These are phyloP conservation scores for Cydia splendana DNA, from an alignment of 1,140 invertebrate species.

Conservation along the genomic window DNA sequence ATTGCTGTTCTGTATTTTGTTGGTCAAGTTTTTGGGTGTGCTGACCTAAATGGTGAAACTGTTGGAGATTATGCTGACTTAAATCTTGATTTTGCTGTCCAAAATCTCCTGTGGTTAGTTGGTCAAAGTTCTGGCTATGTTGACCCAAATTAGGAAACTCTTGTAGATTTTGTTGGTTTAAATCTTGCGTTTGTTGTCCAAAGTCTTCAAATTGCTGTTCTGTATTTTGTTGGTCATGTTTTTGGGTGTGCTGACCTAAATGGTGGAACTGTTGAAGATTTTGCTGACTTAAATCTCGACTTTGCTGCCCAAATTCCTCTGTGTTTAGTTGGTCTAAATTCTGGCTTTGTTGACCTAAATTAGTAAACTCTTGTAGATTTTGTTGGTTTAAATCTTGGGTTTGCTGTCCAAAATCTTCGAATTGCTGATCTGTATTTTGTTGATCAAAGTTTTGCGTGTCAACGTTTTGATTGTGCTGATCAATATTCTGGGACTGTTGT, in stretches of 20 bases:
- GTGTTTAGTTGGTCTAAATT: slow-evolving; percentile 25
- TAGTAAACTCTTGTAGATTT: neutral
- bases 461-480: slow-evolving; percentile 33
- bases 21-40: slow-evolving; percentile 33
- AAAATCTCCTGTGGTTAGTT: slow-evolving; percentile 38
- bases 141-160: slow-evolving; percentile 43
- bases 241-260: slow-evolving; percentile 37
- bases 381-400: slow-evolving; percentile 33
- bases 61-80: slow-evolving; percentile 36
- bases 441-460: slow-evolving; percentile 31
- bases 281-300: slow-evolving; percentile 32
- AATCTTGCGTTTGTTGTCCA: slow-evolving; percentile 40
- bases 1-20: slow-evolving; percentile 35
- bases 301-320: slow-evolving; percentile 39
- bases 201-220: slow-evolving; percentile 41
- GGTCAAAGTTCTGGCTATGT: slow-evolving; percentile 38
- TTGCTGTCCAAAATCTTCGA: slow-evolving; percentile 40
- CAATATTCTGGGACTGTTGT: slow-evolving; percentile 36
- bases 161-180: slow-evolving; percentile 37
- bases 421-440: slow-evolving; percentile 36
- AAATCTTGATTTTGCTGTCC: slow-evolving; percentile 42
- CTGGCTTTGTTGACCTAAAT: slow-evolving; percentile 24
- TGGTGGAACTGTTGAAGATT: slow-evolving; percentile 37
- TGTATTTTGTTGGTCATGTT: slow-evolving; percentile 41
- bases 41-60: slow-evolving; percentile 43